These are phyloP conservation scores for Platalea minor DNA, from an alignment of 2,797 vertebrate species.

Conservation along the genomic window DNA sequence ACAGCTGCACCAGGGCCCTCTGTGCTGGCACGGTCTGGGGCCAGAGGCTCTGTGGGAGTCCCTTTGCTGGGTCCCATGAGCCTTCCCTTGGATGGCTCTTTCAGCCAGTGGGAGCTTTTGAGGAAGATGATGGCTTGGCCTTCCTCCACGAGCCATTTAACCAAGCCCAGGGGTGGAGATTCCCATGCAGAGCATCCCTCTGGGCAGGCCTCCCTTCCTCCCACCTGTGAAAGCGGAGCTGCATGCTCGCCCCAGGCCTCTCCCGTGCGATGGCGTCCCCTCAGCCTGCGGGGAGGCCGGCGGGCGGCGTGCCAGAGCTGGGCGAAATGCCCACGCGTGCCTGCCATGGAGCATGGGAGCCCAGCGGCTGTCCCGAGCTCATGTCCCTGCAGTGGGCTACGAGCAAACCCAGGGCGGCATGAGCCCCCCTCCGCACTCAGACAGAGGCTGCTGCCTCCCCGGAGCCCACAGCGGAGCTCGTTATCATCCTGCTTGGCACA, in stretches of 20 bases:
- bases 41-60: not conserved
- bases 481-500: not conserved
- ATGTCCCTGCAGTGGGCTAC: accelerated
- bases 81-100: not conserved
- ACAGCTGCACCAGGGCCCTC: not conserved
- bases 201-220: not conserved
- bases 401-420: not conserved
- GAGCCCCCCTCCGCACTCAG: not conserved
- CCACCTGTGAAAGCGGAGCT: not conserved
- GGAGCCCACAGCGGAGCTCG: not conserved
- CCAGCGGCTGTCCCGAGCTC: not conserved
- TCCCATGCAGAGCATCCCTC: not conserved
- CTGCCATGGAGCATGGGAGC: not conserved
- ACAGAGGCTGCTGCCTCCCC: not conserved
- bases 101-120: not conserved
- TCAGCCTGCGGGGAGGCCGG: not conserved
- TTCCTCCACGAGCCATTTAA: not conserved
- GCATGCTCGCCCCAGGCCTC: not conserved
- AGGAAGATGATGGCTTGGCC: not conserved
- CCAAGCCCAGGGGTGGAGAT: not conserved
- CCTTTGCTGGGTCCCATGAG: not conserved
- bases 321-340: accelerated
- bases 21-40: not conserved
- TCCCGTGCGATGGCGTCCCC: accelerated
- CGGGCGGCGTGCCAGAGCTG: not conserved